Evolutionary conservation across 2,113 vertebrate genomes (phyloP).

Genomic region (Perca fluviatilis): DNA sequence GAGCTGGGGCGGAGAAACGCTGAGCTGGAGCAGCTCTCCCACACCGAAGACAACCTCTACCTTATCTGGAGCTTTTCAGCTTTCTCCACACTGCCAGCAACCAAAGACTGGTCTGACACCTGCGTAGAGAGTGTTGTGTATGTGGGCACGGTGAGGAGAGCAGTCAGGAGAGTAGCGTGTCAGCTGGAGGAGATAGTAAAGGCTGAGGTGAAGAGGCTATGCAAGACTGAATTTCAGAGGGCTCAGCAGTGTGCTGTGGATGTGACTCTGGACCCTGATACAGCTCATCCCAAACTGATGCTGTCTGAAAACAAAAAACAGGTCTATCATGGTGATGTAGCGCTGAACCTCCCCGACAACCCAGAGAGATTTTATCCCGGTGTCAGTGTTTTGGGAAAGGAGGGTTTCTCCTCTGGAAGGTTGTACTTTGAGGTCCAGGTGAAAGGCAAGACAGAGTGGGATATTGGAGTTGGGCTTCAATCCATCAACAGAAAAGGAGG

Average conservation of each 20-base stretch:
- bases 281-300: conserved; percentile 78
- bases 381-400: conserved; percentile 76
- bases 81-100: not conserved
- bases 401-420: conserved; percentile 71
- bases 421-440: conserved; percentile 82
- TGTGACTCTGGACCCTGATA: conserved; percentile 78
- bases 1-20: conserved; percentile 48
- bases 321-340: conserved; percentile 60
- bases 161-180: conserved; percentile 41
- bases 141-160: conserved; percentile 71
- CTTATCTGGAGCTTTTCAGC: conserved; percentile 54
- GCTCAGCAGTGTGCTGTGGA: conserved; percentile 66
- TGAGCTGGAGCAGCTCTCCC: conserved; percentile 54
- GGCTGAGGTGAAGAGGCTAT: conserved; percentile 65
- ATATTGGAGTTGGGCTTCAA: conserved; percentile 77
- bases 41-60: conserved; percentile 67
- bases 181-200: conserved; percentile 63
- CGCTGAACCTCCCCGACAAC: conserved; percentile 44
- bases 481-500: conserved; percentile 77
- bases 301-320: conserved; percentile 72
- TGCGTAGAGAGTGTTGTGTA: conserved; percentile 52
- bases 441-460: conserved; percentile 79
- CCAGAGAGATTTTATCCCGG: conserved; percentile 76
- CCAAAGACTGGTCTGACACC: conserved; percentile 48
- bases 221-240: conserved; percentile 58